Conservation (phyloP, 2,797 vertebrate genomes). For the Pteropus rufus region DNA sequence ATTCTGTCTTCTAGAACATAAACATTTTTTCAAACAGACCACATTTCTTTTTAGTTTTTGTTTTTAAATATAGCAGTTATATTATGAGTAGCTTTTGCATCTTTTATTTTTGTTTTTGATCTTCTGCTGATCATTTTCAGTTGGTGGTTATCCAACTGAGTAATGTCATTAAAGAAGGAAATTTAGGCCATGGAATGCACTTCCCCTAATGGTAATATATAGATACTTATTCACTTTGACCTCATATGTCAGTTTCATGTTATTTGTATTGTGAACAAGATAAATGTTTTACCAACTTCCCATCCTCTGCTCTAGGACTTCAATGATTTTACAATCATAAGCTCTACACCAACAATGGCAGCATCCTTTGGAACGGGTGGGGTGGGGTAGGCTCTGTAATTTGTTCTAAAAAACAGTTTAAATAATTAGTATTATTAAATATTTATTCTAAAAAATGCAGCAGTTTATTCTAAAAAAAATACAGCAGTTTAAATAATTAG, state of each 20-base stretch:
- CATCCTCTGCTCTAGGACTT: conserved; percentile 8
- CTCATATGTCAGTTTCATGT: conserved; percentile 24
- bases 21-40: conserved; percentile 12
- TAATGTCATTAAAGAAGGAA: conserved; percentile 29
- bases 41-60: conserved; percentile 36
- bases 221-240: conserved; percentile 7
- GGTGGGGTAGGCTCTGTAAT: neutral
- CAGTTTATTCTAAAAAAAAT: neutral
- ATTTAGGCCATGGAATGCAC: neutral
- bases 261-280: conserved; percentile 22
- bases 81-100: neutral
- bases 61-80: conserved; percentile 34
- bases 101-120: conserved; percentile 62
- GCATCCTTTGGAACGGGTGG: neutral
- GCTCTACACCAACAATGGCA: neutral
- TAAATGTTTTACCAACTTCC: conserved; percentile 1
- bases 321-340: neutral
- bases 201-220: neutral
- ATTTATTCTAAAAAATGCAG: neutral
- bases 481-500: neutral
- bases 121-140: conserved; percentile 22
- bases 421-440: neutral
- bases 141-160: conserved; percentile 24
- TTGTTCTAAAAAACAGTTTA: neutral
- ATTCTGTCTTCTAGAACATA: conserved; percentile 17